These are phyloP conservation scores for Tragopan temminckii DNA, from an alignment of 2,797 vertebrate genomes.

Conservation along the genomic window DNA sequence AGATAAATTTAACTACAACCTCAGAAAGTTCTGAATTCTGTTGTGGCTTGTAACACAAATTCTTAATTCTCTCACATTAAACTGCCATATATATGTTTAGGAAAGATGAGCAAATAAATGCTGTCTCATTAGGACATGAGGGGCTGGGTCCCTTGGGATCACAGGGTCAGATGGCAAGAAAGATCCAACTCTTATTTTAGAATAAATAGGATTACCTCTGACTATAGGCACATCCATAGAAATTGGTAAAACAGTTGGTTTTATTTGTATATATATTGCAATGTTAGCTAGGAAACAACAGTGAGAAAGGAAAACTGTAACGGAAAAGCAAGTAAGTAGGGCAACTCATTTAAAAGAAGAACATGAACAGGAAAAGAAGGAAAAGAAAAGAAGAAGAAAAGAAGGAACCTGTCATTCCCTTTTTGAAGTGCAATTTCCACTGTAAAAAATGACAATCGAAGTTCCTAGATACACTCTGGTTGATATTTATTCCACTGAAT, in stretches of 20 bases:
- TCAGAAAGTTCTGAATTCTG: constrained; percentile 13
- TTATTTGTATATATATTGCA: neutral
- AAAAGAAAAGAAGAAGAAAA: neutral
- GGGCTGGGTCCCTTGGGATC: constrained; percentile 8
- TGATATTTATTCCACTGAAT: neutral
- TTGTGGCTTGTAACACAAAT: constrained; percentile 25
- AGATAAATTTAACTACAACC: constrained; percentile 20
- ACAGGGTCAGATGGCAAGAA: neutral
- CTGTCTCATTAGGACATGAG: neutral
- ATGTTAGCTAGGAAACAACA: neutral
- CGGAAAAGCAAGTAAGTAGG: neutral
- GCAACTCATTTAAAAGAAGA: neutral
- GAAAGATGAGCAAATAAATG: constrained; percentile 37
- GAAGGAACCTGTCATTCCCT: neutral
- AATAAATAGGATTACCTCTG: neutral
- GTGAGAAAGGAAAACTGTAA: neutral
- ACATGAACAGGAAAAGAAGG: neutral
- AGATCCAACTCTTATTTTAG: neutral
- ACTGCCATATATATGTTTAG: constrained; percentile 5
- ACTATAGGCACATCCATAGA: neutral
- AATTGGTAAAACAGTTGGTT: neutral
- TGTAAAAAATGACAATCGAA: neutral
- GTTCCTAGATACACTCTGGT: neutral
- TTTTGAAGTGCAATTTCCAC: neutral
- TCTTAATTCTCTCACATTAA: constrained; percentile 44